Percentiles rank a stretch among this genome's conserved stretches.
phyloP scores from a whole-genome alignment of 2,888 invertebrate genomes.

The Hesperia comma region DNA sequence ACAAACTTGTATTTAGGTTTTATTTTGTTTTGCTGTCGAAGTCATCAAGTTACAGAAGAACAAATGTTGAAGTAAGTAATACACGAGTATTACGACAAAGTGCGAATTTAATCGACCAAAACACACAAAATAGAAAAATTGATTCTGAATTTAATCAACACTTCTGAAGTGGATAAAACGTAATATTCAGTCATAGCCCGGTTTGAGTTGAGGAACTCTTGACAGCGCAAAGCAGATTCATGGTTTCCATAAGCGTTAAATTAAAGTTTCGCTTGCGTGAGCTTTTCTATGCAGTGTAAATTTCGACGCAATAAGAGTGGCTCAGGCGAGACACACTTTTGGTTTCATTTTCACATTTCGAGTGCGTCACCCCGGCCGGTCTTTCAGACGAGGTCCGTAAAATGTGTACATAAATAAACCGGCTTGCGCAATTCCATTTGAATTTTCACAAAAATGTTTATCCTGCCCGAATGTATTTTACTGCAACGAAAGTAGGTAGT shows the following conservation, averaged over 20 bases:
- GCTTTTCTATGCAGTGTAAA: constrained; percentile 29
- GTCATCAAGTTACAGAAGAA: no score
- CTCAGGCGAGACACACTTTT: constrained; percentile 27
- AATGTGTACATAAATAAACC: constrained; percentile 27
- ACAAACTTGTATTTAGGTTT: no score
- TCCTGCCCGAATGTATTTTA: constrained; percentile 7
- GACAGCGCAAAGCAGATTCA: not conserved
- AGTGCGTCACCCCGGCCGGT: constrained; percentile 25
- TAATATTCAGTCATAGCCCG: no score
- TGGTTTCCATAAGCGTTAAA: constrained; percentile 9
- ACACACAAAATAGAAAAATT: no score
- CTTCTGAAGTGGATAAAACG: no score
- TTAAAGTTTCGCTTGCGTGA: constrained; percentile 28
- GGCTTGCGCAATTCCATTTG: constrained; percentile 8
- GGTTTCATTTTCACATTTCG: constrained; percentile 30
- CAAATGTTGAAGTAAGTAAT: no score
- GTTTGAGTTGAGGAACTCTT: not conserved
- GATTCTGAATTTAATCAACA: no score
- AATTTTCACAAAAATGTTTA: constrained; percentile 16
- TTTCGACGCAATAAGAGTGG: constrained; percentile 18
- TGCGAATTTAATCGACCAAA: no score
- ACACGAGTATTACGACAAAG: no score
- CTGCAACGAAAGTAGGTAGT: constrained; percentile 2
- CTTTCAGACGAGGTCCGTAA: constrained; percentile 15
- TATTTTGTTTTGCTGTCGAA: no score